Conservation (phyloP, 2,888 invertebrate genomes). For the Temnothorax ravouxi region DNA sequence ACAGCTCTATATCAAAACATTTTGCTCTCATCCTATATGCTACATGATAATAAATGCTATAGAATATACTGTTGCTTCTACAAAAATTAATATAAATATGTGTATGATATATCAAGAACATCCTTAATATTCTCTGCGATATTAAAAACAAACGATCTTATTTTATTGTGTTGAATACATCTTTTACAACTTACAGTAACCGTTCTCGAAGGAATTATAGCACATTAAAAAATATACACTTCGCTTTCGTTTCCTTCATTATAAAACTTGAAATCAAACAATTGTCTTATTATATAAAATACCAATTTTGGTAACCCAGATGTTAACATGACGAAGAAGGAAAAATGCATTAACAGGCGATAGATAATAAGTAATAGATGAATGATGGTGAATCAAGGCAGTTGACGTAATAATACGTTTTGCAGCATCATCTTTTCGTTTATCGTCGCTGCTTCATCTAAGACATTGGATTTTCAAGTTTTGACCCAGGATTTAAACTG, state of each 20-base stretch:
- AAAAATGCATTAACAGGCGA: background rate
- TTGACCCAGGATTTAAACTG: background rate
- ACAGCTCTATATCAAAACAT: no score
- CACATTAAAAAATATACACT: background rate
- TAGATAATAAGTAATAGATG: no score
- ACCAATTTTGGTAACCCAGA: background rate
- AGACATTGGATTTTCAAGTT: background rate
- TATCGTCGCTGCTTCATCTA: no score
- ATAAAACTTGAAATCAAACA: background rate
- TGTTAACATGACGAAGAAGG: background rate
- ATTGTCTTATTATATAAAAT: background rate
- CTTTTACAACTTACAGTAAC: background rate
- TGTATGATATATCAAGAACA: background rate
- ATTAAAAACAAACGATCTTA: background rate
- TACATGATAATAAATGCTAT: background rate
- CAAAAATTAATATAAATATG: background rate
- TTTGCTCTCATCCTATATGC: background rate
- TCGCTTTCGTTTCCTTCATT: background rate
- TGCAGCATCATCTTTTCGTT: constrained; percentile 5
- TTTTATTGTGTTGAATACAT: constrained; percentile 1
- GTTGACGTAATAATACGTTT: background rate
- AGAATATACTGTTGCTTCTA: background rate
- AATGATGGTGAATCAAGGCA: background rate
- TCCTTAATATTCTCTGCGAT: background rate
- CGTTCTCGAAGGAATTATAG: background rate